A percentile compares a stretch with the other conserved stretches of the same genome.
Conservation (phyloP, 2,797 vertebrate genomes). For the Gallinago nigripennis region DNA sequence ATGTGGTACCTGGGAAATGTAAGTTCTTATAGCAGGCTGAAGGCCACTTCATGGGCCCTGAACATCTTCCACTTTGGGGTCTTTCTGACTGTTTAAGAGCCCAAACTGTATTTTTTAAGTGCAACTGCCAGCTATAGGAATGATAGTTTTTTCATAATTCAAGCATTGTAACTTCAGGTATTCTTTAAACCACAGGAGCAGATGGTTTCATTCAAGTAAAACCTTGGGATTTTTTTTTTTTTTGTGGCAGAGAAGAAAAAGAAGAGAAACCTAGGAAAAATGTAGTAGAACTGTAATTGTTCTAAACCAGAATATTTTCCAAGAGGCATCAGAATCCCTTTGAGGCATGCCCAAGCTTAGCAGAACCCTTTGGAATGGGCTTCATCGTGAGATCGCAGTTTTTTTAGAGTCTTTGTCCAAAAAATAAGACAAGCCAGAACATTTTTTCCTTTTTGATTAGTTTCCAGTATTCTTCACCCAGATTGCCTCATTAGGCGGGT, state of each 20-base stretch:
- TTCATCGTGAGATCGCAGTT: constrained; percentile 4
- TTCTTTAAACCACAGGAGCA: background rate
- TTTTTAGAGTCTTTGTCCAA: constrained; percentile 14
- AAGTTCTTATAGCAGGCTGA: background rate
- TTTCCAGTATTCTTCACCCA: background rate
- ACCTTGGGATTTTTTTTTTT: constrained; percentile 13
- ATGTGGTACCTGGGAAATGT: background rate
- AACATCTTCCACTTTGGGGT: background rate
- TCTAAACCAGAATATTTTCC: constrained; percentile 41
- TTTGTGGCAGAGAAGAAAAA: background rate
- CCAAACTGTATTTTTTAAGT: background rate
- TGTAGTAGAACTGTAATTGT: background rate
- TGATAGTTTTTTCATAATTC: background rate
- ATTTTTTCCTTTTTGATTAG: background rate
- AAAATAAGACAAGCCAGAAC: background rate
- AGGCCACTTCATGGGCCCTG: background rate
- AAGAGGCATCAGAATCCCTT: background rate
- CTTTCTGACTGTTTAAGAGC: background rate
- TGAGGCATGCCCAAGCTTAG: constrained; percentile 28
- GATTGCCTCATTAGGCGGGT: background rate
- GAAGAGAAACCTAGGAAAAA: background rate
- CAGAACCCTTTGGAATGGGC: constrained; percentile 37
- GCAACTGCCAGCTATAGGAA: background rate
- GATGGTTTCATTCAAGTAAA: constrained; percentile 13
- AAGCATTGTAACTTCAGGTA: background rate